Base-by-base conservation (phyloP, 2,113 vertebrate species). In the Ariopsis seemanni region DNA sequence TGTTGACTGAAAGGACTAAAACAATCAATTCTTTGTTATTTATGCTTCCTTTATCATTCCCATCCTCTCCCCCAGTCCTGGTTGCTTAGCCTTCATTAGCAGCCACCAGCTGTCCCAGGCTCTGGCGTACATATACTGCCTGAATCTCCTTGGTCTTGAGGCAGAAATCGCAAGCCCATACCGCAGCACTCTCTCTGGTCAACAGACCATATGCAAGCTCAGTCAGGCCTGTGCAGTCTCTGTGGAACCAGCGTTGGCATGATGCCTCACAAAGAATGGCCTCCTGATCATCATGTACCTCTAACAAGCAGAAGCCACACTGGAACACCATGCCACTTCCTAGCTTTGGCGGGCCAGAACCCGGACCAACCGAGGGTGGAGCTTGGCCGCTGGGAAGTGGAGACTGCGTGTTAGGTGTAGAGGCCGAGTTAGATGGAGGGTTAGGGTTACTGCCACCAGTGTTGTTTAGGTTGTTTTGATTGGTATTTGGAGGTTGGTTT, bases 111-210 rank as follows among this genome's bases (percentile, higher is more conserved):
- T 99, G 98, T 72, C 98, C 97, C 95, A 99, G 92, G 89, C 96
- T 97, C 93, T 99, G 97, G 0, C 98, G 97, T 88, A 99, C 95
- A 86, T 98, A 99, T 82, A 99, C 98, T 0, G 98, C 97, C 92
- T 99, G 98, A 91, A 99, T 99, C 95, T 99, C 98, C 96, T 99
- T 99, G n/a, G 96, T 98, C 93, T 99, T 99, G 90, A 99, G 97
- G 93, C 98, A 99, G 93, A 97, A 98, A 86, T 99, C 98, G 0
- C 98, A 99, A 92, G 98, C 98, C 98, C 98, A 99, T 50, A 99
- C 97, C 0, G 98, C 98, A 0, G 97, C 96, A 15, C 97, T 97
- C 94, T 99, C 98, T 0, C 97, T 96, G 91, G 98, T 99, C 90
- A 99, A 96, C 90, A 99, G 94, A 87, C 98, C 97, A 0, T 99